phyloP scores from a whole-genome alignment of 2,797 vertebrate genomes.

The Selene dorsalis region DNA sequence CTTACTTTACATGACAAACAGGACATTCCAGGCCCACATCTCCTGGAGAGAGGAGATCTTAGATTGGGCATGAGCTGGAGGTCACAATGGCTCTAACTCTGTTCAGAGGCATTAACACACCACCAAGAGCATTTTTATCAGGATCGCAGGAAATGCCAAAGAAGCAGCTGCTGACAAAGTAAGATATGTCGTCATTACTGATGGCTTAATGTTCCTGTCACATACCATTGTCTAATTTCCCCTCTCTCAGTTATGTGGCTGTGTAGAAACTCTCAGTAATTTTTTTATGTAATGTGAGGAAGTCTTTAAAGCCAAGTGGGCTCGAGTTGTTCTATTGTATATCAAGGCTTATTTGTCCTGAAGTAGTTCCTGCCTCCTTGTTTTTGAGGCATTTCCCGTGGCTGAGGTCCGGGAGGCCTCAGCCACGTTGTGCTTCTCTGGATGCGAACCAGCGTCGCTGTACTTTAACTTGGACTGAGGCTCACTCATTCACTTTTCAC shows the following conservation, averaged over 20 bases:
- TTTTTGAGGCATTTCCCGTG: slow-evolving; percentile 44
- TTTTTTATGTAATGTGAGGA: slow-evolving; percentile 39
- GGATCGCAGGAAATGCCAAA: slow-evolving; percentile 59
- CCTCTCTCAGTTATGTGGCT: slow-evolving; percentile 22
- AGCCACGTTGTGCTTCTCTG: slow-evolving; percentile 19
- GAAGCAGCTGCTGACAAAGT: slow-evolving; percentile 40
- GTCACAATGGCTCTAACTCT: slow-evolving; percentile 6
- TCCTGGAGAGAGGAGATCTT: slow-evolving; percentile 9
- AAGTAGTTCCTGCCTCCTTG: background rate
- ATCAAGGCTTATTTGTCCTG: slow-evolving; percentile 35
- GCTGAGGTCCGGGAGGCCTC: too few relatives aligned
- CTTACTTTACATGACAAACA: slow-evolving; percentile 51
- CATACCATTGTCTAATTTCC: slow-evolving; percentile 45
- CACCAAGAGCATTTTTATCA: slow-evolving; percentile 40
- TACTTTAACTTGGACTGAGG: slow-evolving; percentile 43
- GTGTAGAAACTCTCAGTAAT: slow-evolving; percentile 18
- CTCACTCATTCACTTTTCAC: slow-evolving; percentile 29
- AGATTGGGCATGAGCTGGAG: slow-evolving; percentile 20
- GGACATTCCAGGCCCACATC: slow-evolving; percentile 38
- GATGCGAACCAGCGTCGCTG: slow-evolving; percentile 23
- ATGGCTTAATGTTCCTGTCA: slow-evolving; percentile 18
- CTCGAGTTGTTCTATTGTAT: slow-evolving; percentile 1
- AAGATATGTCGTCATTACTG: slow-evolving; percentile 34
- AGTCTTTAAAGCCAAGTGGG: slow-evolving; percentile 40
- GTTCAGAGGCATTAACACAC: slow-evolving; percentile 19